Conservation (phyloP, 2,797 vertebrate species). For the Rhinichthys osculus region DNA sequence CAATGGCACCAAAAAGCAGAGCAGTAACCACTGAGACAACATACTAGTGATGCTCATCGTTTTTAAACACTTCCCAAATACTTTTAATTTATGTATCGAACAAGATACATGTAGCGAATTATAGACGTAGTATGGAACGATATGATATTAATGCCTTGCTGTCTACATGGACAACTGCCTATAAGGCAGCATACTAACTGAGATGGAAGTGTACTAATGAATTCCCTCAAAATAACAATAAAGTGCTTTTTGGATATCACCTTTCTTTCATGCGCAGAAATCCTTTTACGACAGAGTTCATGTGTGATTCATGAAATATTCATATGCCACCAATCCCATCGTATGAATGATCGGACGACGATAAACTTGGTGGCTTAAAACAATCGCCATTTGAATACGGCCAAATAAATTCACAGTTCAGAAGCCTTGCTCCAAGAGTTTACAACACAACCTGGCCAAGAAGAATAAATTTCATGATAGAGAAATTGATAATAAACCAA, state of each 20-base stretch:
- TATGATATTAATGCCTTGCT: neutral
- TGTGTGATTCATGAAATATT: neutral
- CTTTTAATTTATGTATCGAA: neutral
- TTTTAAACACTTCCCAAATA: no score
- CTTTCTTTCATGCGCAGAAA: neutral
- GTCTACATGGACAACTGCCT: neutral
- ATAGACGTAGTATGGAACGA: neutral
- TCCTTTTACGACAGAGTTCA: neutral
- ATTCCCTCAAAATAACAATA: no score
- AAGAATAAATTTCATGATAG: neutral
- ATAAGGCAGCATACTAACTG: neutral
- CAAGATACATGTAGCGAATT: neutral
- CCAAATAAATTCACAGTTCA: neutral
- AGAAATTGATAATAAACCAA: no score
- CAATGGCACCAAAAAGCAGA: no score
- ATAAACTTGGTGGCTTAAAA: neutral
- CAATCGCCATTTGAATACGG: neutral
- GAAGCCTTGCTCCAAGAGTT: neutral
- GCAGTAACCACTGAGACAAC: no score
- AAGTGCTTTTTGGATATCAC: no score
- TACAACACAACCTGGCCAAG: neutral
- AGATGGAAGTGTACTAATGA: neutral
- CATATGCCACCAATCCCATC: neutral
- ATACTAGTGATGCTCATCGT: neutral
- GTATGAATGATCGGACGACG: neutral